These are phyloP conservation scores for Anorthoa munda DNA, from an alignment of 2,888 invertebrate species.

Conservation along the genomic window DNA sequence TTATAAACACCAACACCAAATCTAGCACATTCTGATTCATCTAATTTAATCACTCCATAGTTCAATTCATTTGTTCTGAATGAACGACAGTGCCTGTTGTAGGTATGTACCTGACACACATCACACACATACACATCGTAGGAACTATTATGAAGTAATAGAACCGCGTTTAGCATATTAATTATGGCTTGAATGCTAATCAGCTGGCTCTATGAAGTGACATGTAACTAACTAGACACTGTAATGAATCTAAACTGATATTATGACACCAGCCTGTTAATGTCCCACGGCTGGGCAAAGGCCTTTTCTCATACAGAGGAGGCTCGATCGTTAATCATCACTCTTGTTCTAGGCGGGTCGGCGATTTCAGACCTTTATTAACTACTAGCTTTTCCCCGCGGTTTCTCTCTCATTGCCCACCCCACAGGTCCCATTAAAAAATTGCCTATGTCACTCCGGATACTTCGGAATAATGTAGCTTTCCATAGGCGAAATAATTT, in stretches of 20 bases:
- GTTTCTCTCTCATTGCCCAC: no score
- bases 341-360: no score
- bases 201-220: slow-evolving; percentile 2
- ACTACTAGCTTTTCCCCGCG: no score
- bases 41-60: slow-evolving; percentile 3
- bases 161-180: slow-evolving; percentile 39
- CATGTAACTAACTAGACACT: not conserved
- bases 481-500: no score
- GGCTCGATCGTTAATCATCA: no score
- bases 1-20: slow-evolving; percentile 23
- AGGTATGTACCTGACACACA: not conserved
- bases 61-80: slow-evolving; percentile 16
- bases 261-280: no score
- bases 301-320: no score
- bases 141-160: slow-evolving; percentile 47
- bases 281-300: no score
- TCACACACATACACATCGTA: slow-evolving; percentile 12
- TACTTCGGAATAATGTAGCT: no score
- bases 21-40: slow-evolving; percentile 1
- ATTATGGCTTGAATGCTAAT: slow-evolving; percentile 32
- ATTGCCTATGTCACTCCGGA: no score
- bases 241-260: not conserved
- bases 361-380: no score
- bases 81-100: slow-evolving; percentile 20
- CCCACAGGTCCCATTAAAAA: no score